Percentiles rank a stretch among this genome's conserved stretches.
Conservation (phyloP, 2,113 vertebrate genomes). For the Phrynosoma blainvillii region DNA sequence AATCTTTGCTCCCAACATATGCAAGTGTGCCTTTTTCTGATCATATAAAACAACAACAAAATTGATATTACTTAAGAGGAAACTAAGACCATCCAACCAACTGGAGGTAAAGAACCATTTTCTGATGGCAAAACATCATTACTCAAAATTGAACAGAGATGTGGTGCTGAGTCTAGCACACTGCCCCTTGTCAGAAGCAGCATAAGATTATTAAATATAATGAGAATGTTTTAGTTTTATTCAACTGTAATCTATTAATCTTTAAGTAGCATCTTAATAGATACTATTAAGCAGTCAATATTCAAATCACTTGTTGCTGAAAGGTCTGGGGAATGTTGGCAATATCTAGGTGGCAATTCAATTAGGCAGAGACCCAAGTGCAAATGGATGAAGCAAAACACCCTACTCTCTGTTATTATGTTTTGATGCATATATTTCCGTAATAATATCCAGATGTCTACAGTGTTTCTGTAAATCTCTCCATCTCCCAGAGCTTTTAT, state of each 20-base stretch:
- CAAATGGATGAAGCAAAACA: neutral
- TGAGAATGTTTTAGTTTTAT: constrained; percentile 46
- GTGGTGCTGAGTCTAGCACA: constrained; percentile 30
- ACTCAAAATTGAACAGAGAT: constrained; percentile 22
- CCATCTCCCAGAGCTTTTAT: neutral
- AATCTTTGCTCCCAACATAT: no score
- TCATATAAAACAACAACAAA: no score
- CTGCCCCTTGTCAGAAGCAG: constrained; percentile 26
- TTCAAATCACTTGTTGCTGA: neutral
- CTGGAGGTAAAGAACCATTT: rapidly evolving
- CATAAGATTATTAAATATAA: constrained; percentile 42
- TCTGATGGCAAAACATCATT: constrained; percentile 38
- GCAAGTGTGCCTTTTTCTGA: no score
- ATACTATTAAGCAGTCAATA: neutral
- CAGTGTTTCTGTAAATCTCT: neutral
- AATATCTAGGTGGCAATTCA: neutral
- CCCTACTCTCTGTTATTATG: neutral
- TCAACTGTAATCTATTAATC: constrained; percentile 17
- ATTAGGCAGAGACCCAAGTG: neutral
- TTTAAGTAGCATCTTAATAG: constrained; percentile 24
- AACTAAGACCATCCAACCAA: no score
- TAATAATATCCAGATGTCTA: neutral
- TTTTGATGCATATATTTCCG: neutral
- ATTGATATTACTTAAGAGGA: no score
- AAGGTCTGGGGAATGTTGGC: neutral